phyloP scores from a whole-genome alignment of 2,888 invertebrate species.

The Uloborus plumipes region DNA sequence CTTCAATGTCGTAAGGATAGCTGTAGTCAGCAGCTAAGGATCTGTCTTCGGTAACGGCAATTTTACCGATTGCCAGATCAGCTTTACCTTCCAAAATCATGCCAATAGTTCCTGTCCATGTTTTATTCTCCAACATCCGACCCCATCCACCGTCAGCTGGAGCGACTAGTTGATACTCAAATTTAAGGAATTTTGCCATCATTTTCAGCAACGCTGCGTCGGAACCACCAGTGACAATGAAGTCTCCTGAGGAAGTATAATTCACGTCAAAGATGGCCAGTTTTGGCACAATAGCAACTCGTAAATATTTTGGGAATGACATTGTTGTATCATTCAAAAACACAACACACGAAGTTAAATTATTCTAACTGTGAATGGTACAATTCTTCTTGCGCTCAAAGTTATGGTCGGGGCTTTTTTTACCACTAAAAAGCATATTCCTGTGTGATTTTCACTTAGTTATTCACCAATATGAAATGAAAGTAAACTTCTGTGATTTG shows the following conservation, averaged over 20 bases:
- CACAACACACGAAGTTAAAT: neutral
- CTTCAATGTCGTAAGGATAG: conserved; percentile 69
- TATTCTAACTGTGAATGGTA: neutral
- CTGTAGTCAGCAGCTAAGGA: conserved; percentile 75
- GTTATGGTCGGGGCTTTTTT: too few relatives aligned
- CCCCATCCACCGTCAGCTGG: conserved; percentile 21
- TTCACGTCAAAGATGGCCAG: conserved; percentile 19
- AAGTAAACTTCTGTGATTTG: too few relatives aligned
- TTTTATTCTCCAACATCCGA: neutral
- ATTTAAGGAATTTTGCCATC: conserved; percentile 2
- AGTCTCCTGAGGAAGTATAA: neutral
- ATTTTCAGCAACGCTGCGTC: conserved; percentile 15
- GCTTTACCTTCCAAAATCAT: conserved; percentile 67
- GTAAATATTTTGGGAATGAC: neutral
- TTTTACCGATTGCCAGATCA: conserved; percentile 75
- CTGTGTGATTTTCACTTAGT: too few relatives aligned
- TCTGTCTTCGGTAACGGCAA: conserved; percentile 75
- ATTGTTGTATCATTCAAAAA: neutral
- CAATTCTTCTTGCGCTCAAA: too few relatives aligned
- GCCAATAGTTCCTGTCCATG: conserved; percentile 67
- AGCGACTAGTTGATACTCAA: neutral
- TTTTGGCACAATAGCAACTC: conserved; percentile 7
- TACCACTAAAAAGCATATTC: too few relatives aligned
- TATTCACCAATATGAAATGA: too few relatives aligned
- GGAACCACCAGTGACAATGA: conserved; percentile 3